A percentile compares a stretch with the other conserved stretches of the same genome.
Conservation (phyloP, 2,113 vertebrate genomes). For the Salminus brasiliensis region DNA sequence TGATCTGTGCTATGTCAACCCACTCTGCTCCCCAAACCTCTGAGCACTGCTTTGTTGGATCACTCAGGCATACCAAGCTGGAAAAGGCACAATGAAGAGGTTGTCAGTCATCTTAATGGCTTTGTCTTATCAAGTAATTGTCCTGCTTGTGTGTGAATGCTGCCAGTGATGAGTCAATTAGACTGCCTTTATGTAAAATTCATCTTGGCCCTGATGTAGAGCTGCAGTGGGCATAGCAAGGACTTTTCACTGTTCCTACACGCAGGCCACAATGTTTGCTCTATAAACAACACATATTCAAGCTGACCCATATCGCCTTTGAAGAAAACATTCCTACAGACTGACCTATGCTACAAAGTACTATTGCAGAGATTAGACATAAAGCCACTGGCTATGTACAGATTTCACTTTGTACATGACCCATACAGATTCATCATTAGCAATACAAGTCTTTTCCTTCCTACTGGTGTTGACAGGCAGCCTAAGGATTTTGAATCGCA, state of each 20-base stretch:
- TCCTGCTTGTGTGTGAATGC: constrained; percentile 33
- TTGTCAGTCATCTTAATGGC: constrained; percentile 16
- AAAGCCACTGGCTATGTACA: neutral
- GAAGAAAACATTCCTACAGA: constrained; percentile 33
- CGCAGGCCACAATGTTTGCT: neutral
- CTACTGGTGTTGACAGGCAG: neutral
- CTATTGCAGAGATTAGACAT: neutral
- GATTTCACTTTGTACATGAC: neutral
- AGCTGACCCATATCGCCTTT: neutral
- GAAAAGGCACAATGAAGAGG: neutral
- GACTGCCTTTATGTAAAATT: constrained; percentile 22
- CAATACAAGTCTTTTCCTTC: neutral
- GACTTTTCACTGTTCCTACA: constrained; percentile 4
- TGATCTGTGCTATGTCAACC: constrained; percentile 17
- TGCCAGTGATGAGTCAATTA: neutral
- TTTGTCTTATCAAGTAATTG: neutral
- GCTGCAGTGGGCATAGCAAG: neutral
- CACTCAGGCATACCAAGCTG: constrained; percentile 7
- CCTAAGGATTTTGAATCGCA: neutral
- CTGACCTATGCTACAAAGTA: neutral
- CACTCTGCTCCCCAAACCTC: constrained; percentile 21
- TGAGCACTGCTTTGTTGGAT: constrained; percentile 32
- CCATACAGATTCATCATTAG: neutral
- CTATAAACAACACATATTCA: constrained; percentile 1
- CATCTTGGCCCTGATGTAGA: neutral